Conservation (phyloP, 2,888 invertebrate species). For the Coecobrya sp. region DNA sequence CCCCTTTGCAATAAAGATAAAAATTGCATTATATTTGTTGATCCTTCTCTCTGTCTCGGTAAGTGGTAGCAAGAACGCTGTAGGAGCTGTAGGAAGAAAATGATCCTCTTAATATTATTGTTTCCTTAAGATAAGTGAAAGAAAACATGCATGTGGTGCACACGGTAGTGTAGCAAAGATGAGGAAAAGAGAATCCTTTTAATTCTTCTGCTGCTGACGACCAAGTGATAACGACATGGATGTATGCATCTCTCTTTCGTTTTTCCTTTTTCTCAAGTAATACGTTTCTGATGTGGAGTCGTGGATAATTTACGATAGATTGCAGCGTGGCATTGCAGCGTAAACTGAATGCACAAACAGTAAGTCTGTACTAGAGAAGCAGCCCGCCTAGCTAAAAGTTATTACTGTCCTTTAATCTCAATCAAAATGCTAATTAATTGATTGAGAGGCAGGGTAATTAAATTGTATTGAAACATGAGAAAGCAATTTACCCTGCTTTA, state of each 20-base stretch:
- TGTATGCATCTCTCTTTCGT: conserved; percentile 4
- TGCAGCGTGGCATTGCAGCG: not conserved
- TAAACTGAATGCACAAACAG: not conserved
- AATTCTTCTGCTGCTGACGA: not conserved
- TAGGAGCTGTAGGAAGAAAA: not conserved
- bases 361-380: no score
- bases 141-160: conserved; percentile 36
- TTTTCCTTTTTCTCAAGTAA: not conserved
- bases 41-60: conserved; percentile 41
- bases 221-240: not conserved
- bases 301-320: conserved; percentile 47
- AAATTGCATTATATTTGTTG: conserved; percentile 59
- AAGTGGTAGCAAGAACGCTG: not conserved
- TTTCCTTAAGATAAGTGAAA: conserved; percentile 61
- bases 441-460: conserved; percentile 74
- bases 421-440: conserved; percentile 78
- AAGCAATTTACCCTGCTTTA: conserved; percentile 62
- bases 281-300: not conserved
- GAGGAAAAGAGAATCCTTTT: conserved; percentile 9
- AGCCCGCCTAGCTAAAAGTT: not conserved
- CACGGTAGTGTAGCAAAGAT: not conserved
- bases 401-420: conserved; percentile 68
- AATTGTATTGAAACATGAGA: conserved; percentile 74
- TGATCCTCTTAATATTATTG: conserved; percentile 48
- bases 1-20: conserved; percentile 56